Percentiles rank a stretch among this genome's conserved stretches.
phyloP scores from a whole-genome alignment of 2,888 invertebrate genomes.

The Torymus tubicola region DNA sequence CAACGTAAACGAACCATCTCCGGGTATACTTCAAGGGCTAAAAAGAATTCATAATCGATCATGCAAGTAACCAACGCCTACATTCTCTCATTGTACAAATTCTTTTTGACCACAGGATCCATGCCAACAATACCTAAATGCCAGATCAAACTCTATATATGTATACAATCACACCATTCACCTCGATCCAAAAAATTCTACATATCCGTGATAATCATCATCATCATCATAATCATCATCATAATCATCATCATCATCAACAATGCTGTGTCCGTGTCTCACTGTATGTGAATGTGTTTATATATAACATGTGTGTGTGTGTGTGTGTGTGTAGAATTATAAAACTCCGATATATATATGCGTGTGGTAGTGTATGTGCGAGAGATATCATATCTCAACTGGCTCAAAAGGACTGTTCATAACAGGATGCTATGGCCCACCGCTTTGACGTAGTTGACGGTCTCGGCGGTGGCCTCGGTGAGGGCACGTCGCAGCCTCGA shows the following conservation, averaged over 20 bases:
- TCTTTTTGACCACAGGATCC: background rate
- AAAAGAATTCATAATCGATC: background rate
- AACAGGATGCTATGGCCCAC: constrained; percentile 78
- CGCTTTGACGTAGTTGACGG: constrained; percentile 92
- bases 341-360: background rate
- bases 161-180: constrained; percentile 29
- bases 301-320: background rate
- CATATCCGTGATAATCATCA: too few relatives aligned
- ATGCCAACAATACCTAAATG: constrained; percentile 8
- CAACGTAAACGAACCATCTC: too few relatives aligned
- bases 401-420: constrained; percentile 8
- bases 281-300: background rate
- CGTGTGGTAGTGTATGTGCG: background rate
- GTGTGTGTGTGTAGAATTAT: constrained; percentile 5
- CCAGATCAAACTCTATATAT: constrained; percentile 17
- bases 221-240: too few relatives aligned
- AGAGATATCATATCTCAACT: constrained; percentile 1
- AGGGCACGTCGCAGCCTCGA: constrained; percentile 91
- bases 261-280: background rate
- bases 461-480: constrained; percentile 92
- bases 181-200: background rate
- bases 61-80: background rate
- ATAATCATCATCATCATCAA: background rate
- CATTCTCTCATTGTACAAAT: background rate
- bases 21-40: too few relatives aligned